Base-by-base conservation (phyloP, 2,888 invertebrate species). In the Plebejus anna region DNA sequence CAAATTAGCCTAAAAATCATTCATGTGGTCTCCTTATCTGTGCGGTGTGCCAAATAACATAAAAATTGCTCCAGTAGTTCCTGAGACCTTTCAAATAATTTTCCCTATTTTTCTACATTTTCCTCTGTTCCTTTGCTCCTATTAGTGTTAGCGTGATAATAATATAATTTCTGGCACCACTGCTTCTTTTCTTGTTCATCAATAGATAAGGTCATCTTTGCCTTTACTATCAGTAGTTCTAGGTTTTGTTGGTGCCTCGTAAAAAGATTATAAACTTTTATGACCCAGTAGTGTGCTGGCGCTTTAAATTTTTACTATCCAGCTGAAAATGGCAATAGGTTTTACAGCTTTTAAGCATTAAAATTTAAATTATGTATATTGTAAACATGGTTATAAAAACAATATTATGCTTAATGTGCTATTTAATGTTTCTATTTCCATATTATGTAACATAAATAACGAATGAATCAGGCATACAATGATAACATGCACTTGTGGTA, bases 241-340 rank as follows among this genome's bases (percentile, higher is more conserved):
- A 3, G 61, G 28, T 61, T 61, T 66, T 28, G 61, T 66, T 32
- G 4, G 61, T 66, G 28, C 32, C 28, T 66, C 61, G 61, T 66
- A 66, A 66, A 66, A 66, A 66, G 32, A 66, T 66, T 66, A 66
- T 66, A 66, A 66, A 66, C 2, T 28, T 66, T 66, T 66, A 66
- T 28, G 28, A 11, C 11, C 2, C 61, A 22, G 4, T 61, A 28
- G 59, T 66, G 28, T 32, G 28, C 61, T 3, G 3, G n/a, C n/a
- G 61, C 61, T 66, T 66, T 32, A 66, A 66, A 28, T 28, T 28
- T 11, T 11, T 28, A 66, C 3, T 28, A n/a, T 59, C 22, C 6
- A 22, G 11, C 22, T 59, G 22, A 59, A 7, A 59, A n/a, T 7
- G 59, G n/a, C 22, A 5, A 22, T 7, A 59, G 59, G 22, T 22